A percentile compares a stretch with the other conserved stretches of the same genome.
phyloP scores from a whole-genome alignment of 2,797 vertebrate genomes.

The Kryptopterus vitreolus region DNA sequence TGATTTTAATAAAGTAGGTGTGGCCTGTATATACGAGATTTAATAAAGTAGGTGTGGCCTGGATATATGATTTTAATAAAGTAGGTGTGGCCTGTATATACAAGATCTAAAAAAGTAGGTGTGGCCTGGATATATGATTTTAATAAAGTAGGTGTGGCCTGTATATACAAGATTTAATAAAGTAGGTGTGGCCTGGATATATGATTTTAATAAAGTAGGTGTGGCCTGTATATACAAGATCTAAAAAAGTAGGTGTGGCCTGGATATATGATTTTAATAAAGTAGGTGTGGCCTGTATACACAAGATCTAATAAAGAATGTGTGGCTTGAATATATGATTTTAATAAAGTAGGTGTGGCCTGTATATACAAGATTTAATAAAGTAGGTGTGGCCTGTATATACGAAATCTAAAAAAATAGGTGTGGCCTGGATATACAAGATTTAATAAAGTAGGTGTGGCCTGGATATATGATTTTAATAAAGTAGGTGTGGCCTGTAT shows the following conservation, averaged over 20 bases:
- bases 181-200: background rate
- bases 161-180: too few species aligned
- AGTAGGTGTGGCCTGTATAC: background rate
- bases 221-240: background rate
- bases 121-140: background rate
- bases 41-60: background rate
- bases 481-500: background rate
- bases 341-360: too few species aligned
- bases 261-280: background rate
- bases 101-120: too few species aligned
- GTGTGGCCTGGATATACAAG: background rate
- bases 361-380: background rate
- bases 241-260: background rate
- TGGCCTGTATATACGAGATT: background rate
- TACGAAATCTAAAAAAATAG: background rate
- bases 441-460: background rate
- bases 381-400: background rate
- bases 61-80: background rate
- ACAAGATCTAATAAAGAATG: background rate
- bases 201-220: fast-evolving
- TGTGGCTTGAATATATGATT: background rate
- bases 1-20: background rate
- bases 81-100: background rate
- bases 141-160: background rate
- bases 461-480: background rate